Evolutionary conservation across 2,113 vertebrate genomes (phyloP).

Genomic region (Pavo muticus): DNA sequence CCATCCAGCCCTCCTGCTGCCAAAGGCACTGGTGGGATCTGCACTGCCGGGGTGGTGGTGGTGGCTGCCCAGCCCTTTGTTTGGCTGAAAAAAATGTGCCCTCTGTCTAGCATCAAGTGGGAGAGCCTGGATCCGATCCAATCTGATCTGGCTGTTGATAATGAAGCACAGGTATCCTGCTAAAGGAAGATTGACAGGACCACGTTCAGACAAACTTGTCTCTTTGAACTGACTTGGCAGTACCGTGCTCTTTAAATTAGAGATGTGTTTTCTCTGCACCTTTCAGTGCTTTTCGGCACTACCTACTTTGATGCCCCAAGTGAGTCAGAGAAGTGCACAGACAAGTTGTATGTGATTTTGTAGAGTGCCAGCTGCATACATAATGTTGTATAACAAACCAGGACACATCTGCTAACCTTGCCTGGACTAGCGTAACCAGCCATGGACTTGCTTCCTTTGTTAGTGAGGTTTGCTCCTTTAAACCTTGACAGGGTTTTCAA

Average conservation of each 20-base stretch:
- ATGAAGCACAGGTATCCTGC: neutral
- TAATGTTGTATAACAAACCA: neutral
- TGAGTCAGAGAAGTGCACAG: neutral
- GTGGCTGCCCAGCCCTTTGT: neutral
- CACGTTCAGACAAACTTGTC: accelerated
- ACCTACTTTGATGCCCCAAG: neutral
- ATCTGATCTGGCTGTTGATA: neutral
- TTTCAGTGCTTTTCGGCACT: neutral
- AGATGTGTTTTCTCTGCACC: neutral
- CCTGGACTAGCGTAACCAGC: neutral
- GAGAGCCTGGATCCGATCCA: neutral
- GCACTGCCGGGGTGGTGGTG: neutral
- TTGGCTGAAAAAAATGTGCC: neutral
- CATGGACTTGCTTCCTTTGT: neutral
- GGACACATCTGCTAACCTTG: neutral
- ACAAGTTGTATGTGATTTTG: neutral
- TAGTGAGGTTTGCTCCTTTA: neutral
- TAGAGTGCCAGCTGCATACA: neutral
- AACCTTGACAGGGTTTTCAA: accelerated
- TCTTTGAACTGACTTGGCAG: neutral
- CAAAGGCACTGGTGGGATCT: neutral
- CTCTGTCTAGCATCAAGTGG: neutral
- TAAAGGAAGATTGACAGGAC: neutral
- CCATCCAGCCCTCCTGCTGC: neutral
- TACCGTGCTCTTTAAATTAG: accelerated